These are phyloP conservation scores for Ameiurus melas DNA, from an alignment of 2,113 vertebrate species.

Conservation along the genomic window DNA sequence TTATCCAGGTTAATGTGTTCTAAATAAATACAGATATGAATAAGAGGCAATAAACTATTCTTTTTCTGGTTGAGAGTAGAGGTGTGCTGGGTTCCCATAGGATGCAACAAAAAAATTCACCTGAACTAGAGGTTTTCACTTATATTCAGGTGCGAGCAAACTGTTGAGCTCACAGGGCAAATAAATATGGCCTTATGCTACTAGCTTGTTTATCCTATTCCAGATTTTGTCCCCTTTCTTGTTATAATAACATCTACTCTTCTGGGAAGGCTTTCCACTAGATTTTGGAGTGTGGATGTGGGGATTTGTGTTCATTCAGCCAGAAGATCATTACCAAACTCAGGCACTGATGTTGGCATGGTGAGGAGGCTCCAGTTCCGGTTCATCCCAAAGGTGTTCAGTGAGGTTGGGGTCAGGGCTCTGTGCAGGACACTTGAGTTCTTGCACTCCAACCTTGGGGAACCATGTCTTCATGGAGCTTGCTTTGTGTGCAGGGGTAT, in stretches of 20 bases:
- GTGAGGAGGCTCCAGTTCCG: neutral
- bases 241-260: neutral
- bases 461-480: neutral
- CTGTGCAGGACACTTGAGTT: neutral
- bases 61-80: neutral
- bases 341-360: neutral
- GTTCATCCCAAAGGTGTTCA: neutral
- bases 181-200: neutral
- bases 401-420: neutral
- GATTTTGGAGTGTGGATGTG: neutral
- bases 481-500: neutral
- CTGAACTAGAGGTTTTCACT: neutral
- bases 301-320: neutral
- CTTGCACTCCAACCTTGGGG: neutral
- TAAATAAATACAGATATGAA: neutral
- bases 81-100: neutral
- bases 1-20: neutral
- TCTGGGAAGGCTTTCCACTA: neutral
- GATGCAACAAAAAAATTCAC: neutral
- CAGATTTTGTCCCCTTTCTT: neutral
- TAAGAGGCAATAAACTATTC: neutral
- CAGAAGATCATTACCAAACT: neutral
- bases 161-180: neutral
- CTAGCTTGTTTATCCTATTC: neutral
- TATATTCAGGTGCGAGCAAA: neutral